Evolutionary conservation across 2,113 vertebrate species (phyloP), one percentile per base, ranked within the genome.

Genomic region (Heterotilapia buettikoferi): DNA sequence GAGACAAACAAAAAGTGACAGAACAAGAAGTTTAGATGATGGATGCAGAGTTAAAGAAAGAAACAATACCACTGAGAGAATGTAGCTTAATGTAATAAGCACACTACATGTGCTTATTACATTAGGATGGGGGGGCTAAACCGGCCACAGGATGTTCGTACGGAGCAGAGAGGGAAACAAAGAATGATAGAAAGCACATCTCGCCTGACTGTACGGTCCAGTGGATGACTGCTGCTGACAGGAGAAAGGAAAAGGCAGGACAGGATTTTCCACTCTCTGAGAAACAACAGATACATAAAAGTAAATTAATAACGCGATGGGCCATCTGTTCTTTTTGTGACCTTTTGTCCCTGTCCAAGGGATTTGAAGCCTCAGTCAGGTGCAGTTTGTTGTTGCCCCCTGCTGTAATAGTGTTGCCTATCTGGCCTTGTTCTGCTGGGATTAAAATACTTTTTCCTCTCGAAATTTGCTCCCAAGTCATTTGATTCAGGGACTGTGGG

Each of bases 221-320:
- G 78, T 82, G 86, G 78, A 29, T 76, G 79, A 89, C 59, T 88
- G 84, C 84, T 84, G 82, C 40, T 84, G 92, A 88, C 86, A 87
- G 85, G 79, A 88, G 84, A 80, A 76, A 66, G 54, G 63, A 38
- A 82, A 63, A 80, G 24, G 38, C 82, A 63, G 31, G 86, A 91
- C 86, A 84, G 80, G 84, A 89, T 82, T 89, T 93, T 90, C 86
- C 88, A 73, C 88, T 87, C 80, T 38, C 80, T 87, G 90, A 89
- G 78, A 86, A 89, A 87, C 88, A 92, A 90, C 90, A 93, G 87
- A 88, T 89, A 85, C 85, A 89, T 80, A n/a, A 83, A 84, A 86
- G 59, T 80, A 84, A 86, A 87, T 84, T 81, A 92, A 86, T 89
- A 89, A 87, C 38, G 8, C 8, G 1, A 54, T 24, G 36, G 31